These are phyloP conservation scores for Sitta carolinensis DNA, from an alignment of 2,797 vertebrate species.

Conservation along the genomic window DNA sequence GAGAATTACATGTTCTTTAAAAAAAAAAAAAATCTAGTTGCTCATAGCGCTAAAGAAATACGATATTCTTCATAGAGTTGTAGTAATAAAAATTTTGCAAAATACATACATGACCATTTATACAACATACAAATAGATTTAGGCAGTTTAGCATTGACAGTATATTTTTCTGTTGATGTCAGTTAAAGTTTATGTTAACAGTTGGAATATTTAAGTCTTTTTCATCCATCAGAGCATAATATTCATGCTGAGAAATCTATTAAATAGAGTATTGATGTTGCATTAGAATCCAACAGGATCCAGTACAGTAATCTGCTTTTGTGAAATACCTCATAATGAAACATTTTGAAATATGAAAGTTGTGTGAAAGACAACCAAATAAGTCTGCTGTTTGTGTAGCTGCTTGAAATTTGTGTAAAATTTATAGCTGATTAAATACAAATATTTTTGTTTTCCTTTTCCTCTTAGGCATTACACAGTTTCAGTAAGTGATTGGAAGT, in stretches of 20 bases:
- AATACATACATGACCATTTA: neutral
- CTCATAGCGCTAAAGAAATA: neutral
- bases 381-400: neutral
- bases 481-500: neutral
- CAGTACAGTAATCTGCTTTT: neutral
- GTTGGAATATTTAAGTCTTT: neutral
- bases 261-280: neutral
- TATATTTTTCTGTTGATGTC: neutral
- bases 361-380: neutral
- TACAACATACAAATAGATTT: neutral
- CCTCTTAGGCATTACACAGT: neutral
- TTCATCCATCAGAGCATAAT: neutral
- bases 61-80: neutral
- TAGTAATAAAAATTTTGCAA: neutral
- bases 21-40: neutral
- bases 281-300: neutral
- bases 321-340: neutral
- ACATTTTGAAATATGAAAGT: neutral
- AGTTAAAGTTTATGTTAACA: neutral
- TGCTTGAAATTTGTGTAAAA: neutral
- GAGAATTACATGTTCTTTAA: neutral
- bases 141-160: neutral
- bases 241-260: neutral
- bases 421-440: neutral
- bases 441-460: neutral